Evolutionary conservation across 2,888 invertebrate species (phyloP).

Genomic region (Drosophila gaucha): DNA sequence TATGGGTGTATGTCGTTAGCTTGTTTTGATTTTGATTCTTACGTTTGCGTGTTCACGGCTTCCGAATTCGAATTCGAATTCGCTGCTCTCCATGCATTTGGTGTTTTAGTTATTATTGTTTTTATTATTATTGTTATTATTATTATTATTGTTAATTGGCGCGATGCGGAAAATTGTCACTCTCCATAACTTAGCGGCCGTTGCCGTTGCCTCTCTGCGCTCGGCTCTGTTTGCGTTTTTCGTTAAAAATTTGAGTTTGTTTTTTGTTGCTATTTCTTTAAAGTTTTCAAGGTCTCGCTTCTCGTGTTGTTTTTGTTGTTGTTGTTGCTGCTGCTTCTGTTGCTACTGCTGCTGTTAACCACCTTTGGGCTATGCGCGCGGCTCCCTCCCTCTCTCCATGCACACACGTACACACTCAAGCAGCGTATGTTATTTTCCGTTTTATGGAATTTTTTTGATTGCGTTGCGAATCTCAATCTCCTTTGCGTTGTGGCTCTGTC

Average conservation of each 20-base stretch:
- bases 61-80: slow-evolving; percentile 40
- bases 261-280: slow-evolving; percentile 62
- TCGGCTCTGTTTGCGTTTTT: slow-evolving; percentile 55
- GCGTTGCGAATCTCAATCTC: slow-evolving; percentile 75
- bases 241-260: slow-evolving; percentile 51
- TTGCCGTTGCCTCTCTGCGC: slow-evolving; percentile 23
- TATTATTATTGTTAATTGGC: slow-evolving; percentile 54
- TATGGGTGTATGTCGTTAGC: slow-evolving; percentile 33
- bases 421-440: slow-evolving; percentile 68
- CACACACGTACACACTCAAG: slow-evolving; percentile 17
- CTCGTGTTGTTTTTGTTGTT: slow-evolving; percentile 38
- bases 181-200: slow-evolving; percentile 70
- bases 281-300: slow-evolving; percentile 77
- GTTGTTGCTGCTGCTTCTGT: slow-evolving; percentile 23
- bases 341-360: slow-evolving; percentile 46
- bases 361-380: slow-evolving; percentile 56
- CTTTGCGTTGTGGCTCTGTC: slow-evolving; percentile 56
- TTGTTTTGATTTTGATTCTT: slow-evolving; percentile 58
- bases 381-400: slow-evolving; percentile 21
- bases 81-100: slow-evolving; percentile 35
- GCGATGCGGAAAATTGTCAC: slow-evolving; percentile 68
- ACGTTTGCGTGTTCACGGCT: slow-evolving; percentile 32
- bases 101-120: slow-evolving; percentile 9
- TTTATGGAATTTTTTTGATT: slow-evolving; percentile 67
- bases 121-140: slow-evolving; percentile 1